These are phyloP conservation scores for Solea solea DNA, from an alignment of 2,113 vertebrate species.

Conservation along the genomic window DNA sequence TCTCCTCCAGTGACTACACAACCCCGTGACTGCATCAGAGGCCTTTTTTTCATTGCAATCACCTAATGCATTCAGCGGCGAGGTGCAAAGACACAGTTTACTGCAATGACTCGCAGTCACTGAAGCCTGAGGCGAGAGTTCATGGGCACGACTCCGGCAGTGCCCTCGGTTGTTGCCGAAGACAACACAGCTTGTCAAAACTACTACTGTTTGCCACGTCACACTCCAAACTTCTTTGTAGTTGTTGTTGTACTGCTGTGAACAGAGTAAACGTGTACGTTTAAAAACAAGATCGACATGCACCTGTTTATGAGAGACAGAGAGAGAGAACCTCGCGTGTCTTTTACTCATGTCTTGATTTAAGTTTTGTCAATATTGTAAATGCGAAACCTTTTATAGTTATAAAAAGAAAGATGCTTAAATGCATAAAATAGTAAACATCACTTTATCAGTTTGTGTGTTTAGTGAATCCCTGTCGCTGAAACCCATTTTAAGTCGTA, in stretches of 20 bases:
- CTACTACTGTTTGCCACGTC: constrained; percentile 23
- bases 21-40: constrained; percentile 44
- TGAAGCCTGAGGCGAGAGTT: constrained; percentile 42
- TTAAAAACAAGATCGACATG: too few relatives aligned
- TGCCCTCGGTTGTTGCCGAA: constrained; percentile 16
- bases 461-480: too few relatives aligned
- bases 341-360: too few relatives aligned
- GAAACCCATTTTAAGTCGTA: too few relatives aligned
- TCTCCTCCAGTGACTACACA: constrained; percentile 33
- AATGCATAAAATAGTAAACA: too few relatives aligned
- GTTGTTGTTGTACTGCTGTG: constrained; percentile 14
- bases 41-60: constrained; percentile 26
- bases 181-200: constrained; percentile 5
- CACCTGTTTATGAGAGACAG: too few relatives aligned
- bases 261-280: background rate
- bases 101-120: constrained; percentile 53
- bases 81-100: constrained; percentile 32
- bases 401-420: too few relatives aligned
- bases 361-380: too few relatives aligned
- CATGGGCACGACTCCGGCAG: constrained; percentile 25
- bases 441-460: too few relatives aligned
- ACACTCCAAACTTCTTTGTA: constrained; percentile 6
- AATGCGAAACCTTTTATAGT: too few relatives aligned
- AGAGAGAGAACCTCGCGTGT: too few relatives aligned
- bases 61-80: constrained; percentile 34